Percentiles rank a stretch among this genome's conserved stretches.
Conservation (phyloP, 2,113 vertebrate species). For the Corydoras sp. region DNA sequence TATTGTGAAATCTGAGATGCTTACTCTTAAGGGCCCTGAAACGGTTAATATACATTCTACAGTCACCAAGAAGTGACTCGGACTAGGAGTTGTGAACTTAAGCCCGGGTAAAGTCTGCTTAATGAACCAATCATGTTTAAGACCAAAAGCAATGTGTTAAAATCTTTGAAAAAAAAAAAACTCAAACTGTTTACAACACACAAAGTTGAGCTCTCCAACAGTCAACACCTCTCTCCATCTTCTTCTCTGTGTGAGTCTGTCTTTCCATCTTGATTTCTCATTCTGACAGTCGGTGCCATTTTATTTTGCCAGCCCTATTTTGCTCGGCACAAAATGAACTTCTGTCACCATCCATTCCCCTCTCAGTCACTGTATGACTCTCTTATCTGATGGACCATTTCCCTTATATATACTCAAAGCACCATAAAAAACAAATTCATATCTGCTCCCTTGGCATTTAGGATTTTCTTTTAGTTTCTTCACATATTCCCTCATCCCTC, state of each 20-base stretch:
- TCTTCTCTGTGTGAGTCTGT: not conserved
- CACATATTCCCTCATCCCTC: constrained; percentile 12
- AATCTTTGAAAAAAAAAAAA: too few species aligned
- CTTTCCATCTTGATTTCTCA: not conserved
- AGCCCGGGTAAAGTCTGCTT: too few species aligned
- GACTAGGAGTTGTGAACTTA: too few species aligned
- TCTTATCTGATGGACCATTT: constrained; percentile 13
- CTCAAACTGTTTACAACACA: too few species aligned
- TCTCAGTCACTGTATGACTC: not conserved
- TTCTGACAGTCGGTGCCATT: not conserved
- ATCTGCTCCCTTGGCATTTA: not conserved
- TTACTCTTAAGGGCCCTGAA: too few species aligned
- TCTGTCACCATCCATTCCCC: constrained; percentile 15
- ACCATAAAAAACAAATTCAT: not conserved
- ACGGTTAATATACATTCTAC: too few species aligned
- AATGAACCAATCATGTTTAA: too few species aligned
- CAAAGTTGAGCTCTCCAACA: too few species aligned
- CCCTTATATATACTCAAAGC: constrained; percentile 4
- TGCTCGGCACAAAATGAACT: constrained; percentile 12
- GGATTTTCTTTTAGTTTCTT: constrained; percentile 2
- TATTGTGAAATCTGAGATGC: too few species aligned
- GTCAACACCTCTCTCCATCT: not conserved
- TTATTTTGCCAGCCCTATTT: not conserved
- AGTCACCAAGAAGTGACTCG: too few species aligned
- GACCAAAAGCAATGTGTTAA: too few species aligned